Evolutionary conservation across 2,888 invertebrate species (phyloP), one percentile per base, ranked within the genome.

Genomic region (Drosophila rellima): DNA sequence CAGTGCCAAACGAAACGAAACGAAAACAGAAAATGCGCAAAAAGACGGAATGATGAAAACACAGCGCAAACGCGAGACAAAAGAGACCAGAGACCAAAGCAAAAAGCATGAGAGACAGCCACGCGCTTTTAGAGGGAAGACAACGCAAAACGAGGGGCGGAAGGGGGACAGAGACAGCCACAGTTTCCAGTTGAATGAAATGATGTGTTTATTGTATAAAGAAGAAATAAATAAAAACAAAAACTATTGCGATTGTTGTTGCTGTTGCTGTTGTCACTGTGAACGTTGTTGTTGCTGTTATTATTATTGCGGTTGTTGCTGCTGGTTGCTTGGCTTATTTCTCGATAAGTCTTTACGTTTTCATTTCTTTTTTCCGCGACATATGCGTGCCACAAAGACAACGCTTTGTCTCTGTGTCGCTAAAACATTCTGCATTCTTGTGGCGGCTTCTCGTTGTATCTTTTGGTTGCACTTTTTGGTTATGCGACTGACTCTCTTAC

Each of bases 11-110:
- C 79, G 61, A 70, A 77, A 66, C 75, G 73, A 60, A 85, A 88
- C 76, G 76, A 72, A 85, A 82, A 88, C 83, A 88, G 81, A 84
- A 80, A 78, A 89, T 85, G 82, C 85, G 89, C 89, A 89, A 89
- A 87, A 87, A 78, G 59, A 64, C 59, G 55, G 47, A 70, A 70
- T 47, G 65, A 70, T 47, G 65, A 70, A 74, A 70, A 89, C 74
- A 88, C 85, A 72, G 89, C 89, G 89, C 83, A 84, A 84, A 81
- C 89, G 88, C 88, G 80, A 76, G 64, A 82, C 82, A 78, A 73
- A 80, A 82, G 80, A 68, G 62, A 26, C 26, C 26, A 26, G 26
- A 26, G 26, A 80, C 69, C 39, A 69, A 47, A 63, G 48, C 63
- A 48, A 48, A 65, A 69, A 45, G 70, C 23, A 60, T 15, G 64